Percentiles rank a stretch among this genome's conserved stretches.
phyloP scores from a whole-genome alignment of 2,888 invertebrate genomes.

The Busseola fusca region DNA sequence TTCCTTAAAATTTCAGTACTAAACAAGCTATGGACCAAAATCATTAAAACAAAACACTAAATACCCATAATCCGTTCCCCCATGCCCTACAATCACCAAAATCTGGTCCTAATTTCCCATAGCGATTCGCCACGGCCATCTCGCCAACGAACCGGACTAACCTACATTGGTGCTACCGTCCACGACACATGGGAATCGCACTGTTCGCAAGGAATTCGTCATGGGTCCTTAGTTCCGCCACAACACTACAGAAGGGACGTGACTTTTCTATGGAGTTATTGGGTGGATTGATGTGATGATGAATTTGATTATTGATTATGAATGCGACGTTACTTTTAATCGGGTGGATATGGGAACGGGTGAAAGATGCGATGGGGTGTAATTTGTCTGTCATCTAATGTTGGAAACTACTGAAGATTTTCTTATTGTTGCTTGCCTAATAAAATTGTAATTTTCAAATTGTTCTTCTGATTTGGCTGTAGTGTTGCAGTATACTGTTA shows the following conservation, averaged over 20 bases:
- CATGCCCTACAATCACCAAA: slow-evolving; percentile 38
- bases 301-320: slow-evolving; percentile 50
- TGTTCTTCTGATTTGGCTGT: neutral
- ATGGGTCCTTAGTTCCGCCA: slow-evolving; percentile 73
- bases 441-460: neutral
- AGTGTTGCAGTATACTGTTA: neutral
- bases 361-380: neutral
- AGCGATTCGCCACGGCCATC: slow-evolving; percentile 73
- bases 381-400: neutral
- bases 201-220: slow-evolving; percentile 79
- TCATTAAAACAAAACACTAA: neutral
- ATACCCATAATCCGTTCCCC: neutral
- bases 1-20: too few species aligned
- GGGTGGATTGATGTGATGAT: slow-evolving; percentile 49
- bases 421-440: neutral
- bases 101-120: slow-evolving; percentile 77
- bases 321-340: slow-evolving; percentile 19
- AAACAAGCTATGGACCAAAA: neutral
- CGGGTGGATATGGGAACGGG: slow-evolving; percentile 16
- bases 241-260: slow-evolving; percentile 35
- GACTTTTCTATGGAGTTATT: slow-evolving; percentile 44
- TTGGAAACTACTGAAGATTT: neutral
- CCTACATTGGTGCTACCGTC: slow-evolving; percentile 65
- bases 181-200: slow-evolving; percentile 77
- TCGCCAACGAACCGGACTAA: slow-evolving; percentile 69